A percentile compares a stretch with the other conserved stretches of the same genome.
phyloP scores from a whole-genome alignment of 2,888 invertebrate genomes.

The Sarcophaga subvicina region DNA sequence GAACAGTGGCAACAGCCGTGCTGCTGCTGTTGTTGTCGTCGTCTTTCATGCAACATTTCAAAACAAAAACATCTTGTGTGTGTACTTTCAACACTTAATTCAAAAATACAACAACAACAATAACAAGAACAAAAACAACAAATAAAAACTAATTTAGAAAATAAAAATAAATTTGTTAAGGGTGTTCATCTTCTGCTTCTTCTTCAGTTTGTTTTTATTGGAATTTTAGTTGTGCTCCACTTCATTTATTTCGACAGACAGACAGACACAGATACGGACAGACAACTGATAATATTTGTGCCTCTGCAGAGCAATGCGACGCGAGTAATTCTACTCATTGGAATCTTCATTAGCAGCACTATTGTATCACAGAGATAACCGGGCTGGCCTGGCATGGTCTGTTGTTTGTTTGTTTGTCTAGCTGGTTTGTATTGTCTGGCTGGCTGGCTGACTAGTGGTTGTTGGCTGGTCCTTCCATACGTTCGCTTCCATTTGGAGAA shows the following conservation, averaged over 20 bases:
- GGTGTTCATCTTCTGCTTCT: conserved; percentile 47
- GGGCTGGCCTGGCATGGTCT: not conserved
- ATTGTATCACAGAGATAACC: conserved; percentile 36
- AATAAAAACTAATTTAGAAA: not conserved
- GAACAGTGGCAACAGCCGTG: conserved; percentile 23
- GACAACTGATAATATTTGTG: not conserved
- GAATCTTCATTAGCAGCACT: conserved; percentile 67
- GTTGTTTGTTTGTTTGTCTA: not conserved
- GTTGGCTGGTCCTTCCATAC: not conserved
- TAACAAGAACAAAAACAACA: not conserved
- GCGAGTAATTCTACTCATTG: conserved; percentile 45
- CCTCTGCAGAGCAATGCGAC: conserved; percentile 21
- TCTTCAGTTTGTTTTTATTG: not conserved
- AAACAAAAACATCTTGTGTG: conserved; percentile 1
- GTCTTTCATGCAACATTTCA: conserved; percentile 25
- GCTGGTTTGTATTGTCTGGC: not conserved
- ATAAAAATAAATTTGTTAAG: not conserved
- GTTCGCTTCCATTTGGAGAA: not conserved
- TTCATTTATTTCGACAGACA: conserved; percentile 38
- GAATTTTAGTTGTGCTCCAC: conserved; percentile 42
- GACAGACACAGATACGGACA: not conserved
- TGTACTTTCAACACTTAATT: not conserved
- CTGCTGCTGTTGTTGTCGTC: not conserved
- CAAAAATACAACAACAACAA: not conserved
- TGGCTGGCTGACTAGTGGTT: not conserved